A percentile compares a stretch with the other conserved stretches of the same genome.
These are phyloP conservation scores for Anoncus sp. DNA, from an alignment of 2,888 invertebrate species.

Conservation along the genomic window DNA sequence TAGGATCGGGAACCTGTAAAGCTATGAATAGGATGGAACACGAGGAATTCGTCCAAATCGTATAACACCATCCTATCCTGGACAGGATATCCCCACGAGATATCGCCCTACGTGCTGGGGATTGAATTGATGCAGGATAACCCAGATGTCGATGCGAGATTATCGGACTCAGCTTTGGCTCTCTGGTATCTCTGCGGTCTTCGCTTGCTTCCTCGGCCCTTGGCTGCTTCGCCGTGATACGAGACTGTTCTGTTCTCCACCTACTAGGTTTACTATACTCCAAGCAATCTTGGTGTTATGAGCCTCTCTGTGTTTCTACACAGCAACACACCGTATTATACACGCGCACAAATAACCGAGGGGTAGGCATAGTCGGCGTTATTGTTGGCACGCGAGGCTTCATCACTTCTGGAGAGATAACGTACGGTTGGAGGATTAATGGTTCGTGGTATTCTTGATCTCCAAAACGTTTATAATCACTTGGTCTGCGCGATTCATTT, in stretches of 20 bases:
- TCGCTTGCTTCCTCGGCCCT: conserved; percentile 19
- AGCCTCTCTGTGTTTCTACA: conserved; percentile 23
- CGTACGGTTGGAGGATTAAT: conserved; percentile 2
- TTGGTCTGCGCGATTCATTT: background rate
- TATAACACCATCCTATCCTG: conserved; percentile 36
- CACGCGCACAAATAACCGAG: conserved; percentile 19
- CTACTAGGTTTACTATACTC: conserved; percentile 17
- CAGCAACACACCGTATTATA: conserved; percentile 5
- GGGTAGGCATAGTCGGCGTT: conserved; percentile 23
- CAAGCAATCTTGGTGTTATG: conserved; percentile 50
- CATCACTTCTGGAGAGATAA: conserved; percentile 28
- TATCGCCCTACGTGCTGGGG: conserved; percentile 54
- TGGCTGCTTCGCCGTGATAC: conserved; percentile 53
- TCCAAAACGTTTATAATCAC: background rate
- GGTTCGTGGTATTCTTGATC: conserved; percentile 8
- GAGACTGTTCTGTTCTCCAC: conserved; percentile 49
- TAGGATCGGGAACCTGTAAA: conserved; percentile 32
- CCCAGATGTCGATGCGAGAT: conserved; percentile 61
- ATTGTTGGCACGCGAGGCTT: conserved; percentile 39
- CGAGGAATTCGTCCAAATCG: conserved; percentile 48
- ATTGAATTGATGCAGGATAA: conserved; percentile 63
- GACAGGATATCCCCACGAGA: conserved; percentile 57
- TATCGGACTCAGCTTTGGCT: conserved; percentile 55
- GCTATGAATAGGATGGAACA: conserved; percentile 43
- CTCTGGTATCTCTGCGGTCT: conserved; percentile 55